A percentile compares a stretch with the other conserved stretches of the same genome.
phyloP scores from a whole-genome alignment of 2,797 vertebrate species.

The Lepilemur ruficaudatus region DNA sequence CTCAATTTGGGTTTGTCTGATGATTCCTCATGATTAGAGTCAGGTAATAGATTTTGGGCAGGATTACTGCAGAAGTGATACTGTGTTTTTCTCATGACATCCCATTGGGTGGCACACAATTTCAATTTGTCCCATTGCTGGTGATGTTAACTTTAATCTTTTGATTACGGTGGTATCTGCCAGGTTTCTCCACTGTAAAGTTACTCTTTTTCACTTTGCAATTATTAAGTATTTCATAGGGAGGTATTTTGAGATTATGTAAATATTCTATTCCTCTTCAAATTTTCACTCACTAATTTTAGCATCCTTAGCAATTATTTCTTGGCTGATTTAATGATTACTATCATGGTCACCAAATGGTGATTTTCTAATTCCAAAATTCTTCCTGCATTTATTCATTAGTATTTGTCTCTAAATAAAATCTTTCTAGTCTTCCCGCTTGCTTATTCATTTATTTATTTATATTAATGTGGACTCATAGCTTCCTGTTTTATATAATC shows the following conservation, averaged over 20 bases:
- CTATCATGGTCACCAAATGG: neutral
- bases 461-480: neutral
- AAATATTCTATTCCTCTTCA: slow-evolving; percentile 24
- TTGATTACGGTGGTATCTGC: neutral
- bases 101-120: neutral
- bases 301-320: neutral
- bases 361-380: slow-evolving; percentile 27
- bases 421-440: neutral
- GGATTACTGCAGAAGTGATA: neutral
- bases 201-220: slow-evolving; percentile 37
- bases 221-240: neutral
- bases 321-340: neutral
- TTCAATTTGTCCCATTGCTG: neutral
- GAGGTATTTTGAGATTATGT: slow-evolving; percentile 10
- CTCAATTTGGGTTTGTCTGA: neutral
- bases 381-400: slow-evolving; percentile 5
- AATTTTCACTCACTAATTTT: slow-evolving; percentile 14
- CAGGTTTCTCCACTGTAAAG: neutral
- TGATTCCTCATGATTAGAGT: neutral
- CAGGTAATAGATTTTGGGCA: neutral
- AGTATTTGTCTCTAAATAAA: neutral
- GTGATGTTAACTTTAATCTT: neutral
- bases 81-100: neutral
- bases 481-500: neutral
- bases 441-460: neutral